Base-by-base conservation (phyloP, 2,888 invertebrate species). In the Hartigia nigra region DNA sequence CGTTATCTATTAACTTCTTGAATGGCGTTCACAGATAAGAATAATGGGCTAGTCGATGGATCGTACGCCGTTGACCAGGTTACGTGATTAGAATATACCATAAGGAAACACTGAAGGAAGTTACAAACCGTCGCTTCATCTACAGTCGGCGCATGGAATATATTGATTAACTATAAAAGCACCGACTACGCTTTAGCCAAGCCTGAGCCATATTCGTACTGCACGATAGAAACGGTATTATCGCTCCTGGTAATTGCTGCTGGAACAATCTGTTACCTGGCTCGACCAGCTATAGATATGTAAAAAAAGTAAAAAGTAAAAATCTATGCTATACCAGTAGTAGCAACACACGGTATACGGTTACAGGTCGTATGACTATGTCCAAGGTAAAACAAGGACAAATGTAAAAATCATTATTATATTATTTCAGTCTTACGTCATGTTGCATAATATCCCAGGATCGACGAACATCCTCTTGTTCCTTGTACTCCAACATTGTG, bases 381-480 rank as follows among this genome's bases (percentile, higher is more conserved):
- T 39, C 5, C 5, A 23, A 39, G 4, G 37, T 12, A 5, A 55
- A 55, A 23, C 9, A 23, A 23, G 9, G 23, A 55, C 55, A 55
- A 5, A 55, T 23, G 23, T 1, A 23, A 55, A 35, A n/a, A n/a
- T n/a, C n/a, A 5, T 75, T 12, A 75, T 75, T 35, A 23, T 74
- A 12, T n/a, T 55, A 36, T 14, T 75, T 75, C 36, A 75, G 78
- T 93, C 95, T 94, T 91, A 98, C 97, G 91, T 97, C 96, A 88
- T 95, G 95, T 92, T 98, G 98, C 88, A 97, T 93, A 85, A 96
- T 94, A 90, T 97, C 95, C 95, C 97, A 98, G 75, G 96, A 95
- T 88, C 94, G 94, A 78, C 94, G 94, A 77, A 95, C 94, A 82
- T 95, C 94, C 0, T 91, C 87, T 84, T 95, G 94, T 9, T 90